Evolutionary conservation across 1,140 invertebrate genomes (phyloP), one percentile per base, ranked within the genome.

Genomic region (Pseudobourletiella spinata): DNA sequence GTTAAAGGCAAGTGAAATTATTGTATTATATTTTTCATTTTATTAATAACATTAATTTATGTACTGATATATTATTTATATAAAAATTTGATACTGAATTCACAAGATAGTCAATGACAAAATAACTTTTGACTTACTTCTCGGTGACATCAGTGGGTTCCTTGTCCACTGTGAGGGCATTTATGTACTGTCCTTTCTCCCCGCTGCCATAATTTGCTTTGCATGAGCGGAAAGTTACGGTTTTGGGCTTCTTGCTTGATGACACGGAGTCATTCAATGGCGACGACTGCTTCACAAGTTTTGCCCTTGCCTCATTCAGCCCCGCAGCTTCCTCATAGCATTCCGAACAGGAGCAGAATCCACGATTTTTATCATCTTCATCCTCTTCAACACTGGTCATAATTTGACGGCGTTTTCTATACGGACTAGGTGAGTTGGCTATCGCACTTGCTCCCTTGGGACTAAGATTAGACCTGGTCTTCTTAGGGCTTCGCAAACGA

Each of bases 301-400:
- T 58, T 51, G 43, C 3, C 4, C 29, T 32, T 43, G 8, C 11
- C n/a, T 3, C 18, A 46, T 32, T 14, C 11, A 65, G 26, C 16
- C 67, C 67, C 2, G 67, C 64, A 44, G 64, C 64, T 32, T 70
- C 68, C 20, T 59, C 56, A 50, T 67, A 67, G 39, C 68, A 70
- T 26, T 70, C 68, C 6, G 61, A 61, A 56, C 68, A 70, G 15
- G 39, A 60, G 51, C 68, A 70, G 42, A 67, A 59, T 2, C 59
- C 42, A 25, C 48, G 26, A 6, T 44, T 20, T 42, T 65, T 67
- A 26, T 65, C 62, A 8, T 52, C 59, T 22, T 64, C 61, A 57
- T 60, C 65, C 3, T 65, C 68, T 18, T 59, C 42, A 6, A 60
- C 20, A 43, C 57, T 65, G 0, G 59, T 67, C 25, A 18, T 28